Conservation (phyloP, 2,113 vertebrate species). For the Caranx melampygus region DNA sequence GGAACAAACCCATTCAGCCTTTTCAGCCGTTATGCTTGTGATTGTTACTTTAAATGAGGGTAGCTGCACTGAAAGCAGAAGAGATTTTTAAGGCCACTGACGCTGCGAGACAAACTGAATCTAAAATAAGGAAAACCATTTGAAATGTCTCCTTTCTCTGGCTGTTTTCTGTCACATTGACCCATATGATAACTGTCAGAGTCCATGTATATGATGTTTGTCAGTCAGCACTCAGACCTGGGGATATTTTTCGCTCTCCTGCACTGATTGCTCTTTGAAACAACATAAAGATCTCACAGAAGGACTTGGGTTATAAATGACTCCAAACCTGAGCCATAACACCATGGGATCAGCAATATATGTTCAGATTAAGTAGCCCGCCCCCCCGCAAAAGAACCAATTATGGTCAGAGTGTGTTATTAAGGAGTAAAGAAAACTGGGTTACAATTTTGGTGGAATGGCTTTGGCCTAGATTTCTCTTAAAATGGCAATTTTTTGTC, state of each 20-base stretch:
- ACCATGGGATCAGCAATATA: conserved; percentile 20
- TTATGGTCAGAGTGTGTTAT: conserved; percentile 36
- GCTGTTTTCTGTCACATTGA: conserved; percentile 45
- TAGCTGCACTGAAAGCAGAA: conserved; percentile 2
- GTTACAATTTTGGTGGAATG: conserved; percentile 64
- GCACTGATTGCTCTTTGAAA: neutral
- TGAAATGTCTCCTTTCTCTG: conserved; percentile 38
- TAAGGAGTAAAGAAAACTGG: conserved; percentile 63
- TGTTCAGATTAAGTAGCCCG: conserved; percentile 17
- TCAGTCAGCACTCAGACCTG: conserved; percentile 20
- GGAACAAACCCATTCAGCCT: conserved; percentile 34
- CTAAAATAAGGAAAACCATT: conserved; percentile 31
- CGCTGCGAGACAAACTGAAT: conserved; percentile 29
- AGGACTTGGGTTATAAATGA: conserved; percentile 17
- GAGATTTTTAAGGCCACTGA: conserved; percentile 49
- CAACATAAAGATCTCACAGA: conserved; percentile 15
- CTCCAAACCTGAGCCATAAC: neutral
- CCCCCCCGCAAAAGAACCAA: neutral
- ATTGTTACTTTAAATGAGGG: conserved; percentile 39
- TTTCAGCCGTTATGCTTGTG: conserved; percentile 42
- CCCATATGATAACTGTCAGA: conserved; percentile 37
- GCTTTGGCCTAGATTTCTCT: conserved; percentile 75
- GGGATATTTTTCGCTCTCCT: conserved; percentile 13
- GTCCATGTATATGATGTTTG: conserved; percentile 23
- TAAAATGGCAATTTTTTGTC: conserved; percentile 34